Evolutionary conservation across 2,113 vertebrate genomes (phyloP).

Genomic region (Acrocephalus kingi): DNA sequence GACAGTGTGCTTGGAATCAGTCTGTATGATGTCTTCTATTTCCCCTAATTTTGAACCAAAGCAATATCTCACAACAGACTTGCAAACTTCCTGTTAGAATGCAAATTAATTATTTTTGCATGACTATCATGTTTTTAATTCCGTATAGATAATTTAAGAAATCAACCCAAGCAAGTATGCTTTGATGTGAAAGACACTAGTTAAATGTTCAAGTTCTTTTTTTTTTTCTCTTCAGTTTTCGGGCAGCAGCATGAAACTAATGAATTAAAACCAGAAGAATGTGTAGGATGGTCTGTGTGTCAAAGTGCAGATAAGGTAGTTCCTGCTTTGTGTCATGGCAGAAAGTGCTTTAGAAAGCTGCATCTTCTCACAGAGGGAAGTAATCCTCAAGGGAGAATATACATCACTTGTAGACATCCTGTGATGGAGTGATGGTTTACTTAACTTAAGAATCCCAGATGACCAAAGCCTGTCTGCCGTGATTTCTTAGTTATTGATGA

Average conservation of each 20-base stretch:
- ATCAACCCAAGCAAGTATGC: neutral
- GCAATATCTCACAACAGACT: neutral
- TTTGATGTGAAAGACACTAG: neutral
- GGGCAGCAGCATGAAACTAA: neutral
- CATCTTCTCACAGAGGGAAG: neutral
- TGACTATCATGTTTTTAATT: neutral
- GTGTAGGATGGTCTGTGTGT: conserved; percentile 25
- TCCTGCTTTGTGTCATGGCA: conserved; percentile 54
- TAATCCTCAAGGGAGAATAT: conserved; percentile 46
- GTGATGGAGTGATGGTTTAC: conserved; percentile 54
- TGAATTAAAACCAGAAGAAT: conserved; percentile 47
- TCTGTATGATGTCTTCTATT: neutral
- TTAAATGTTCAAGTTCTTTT: neutral
- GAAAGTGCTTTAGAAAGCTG: conserved; percentile 20
- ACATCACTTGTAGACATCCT: conserved; percentile 41
- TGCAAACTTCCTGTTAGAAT: neutral
- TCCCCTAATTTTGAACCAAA: neutral
- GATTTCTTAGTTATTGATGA: conserved; percentile 67
- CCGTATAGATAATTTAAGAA: neutral
- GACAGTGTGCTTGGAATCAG: neutral
- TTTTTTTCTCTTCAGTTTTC: neutral
- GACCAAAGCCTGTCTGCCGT: conserved; percentile 16
- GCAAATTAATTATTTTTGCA: neutral
- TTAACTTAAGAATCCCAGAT: conserved; percentile 39
- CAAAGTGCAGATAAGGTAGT: conserved; percentile 42